phyloP scores from a whole-genome alignment of 1,140 invertebrate species.

The Apis florea region DNA sequence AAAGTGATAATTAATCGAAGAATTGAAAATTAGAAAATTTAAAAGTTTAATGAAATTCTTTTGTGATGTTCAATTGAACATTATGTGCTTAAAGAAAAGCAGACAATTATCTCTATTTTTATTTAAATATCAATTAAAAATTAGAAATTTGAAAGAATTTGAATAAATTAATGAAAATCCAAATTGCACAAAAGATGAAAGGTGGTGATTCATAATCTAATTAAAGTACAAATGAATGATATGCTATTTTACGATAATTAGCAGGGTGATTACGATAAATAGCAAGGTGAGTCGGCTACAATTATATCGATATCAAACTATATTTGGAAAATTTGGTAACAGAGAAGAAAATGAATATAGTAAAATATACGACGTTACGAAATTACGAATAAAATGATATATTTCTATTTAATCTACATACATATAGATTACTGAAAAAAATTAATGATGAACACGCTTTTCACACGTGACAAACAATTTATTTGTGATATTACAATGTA shows the following conservation, averaged over 20 bases:
- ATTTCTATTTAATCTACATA: no score
- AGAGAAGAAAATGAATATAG: background rate
- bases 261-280: background rate
- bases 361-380: background rate
- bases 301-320: background rate
- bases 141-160: background rate
- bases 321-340: background rate
- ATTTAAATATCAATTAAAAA: background rate
- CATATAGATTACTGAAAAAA: background rate
- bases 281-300: background rate
- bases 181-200: background rate
- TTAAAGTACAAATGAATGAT: constrained; percentile 10
- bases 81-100: background rate
- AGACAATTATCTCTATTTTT: background rate
- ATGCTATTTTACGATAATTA: background rate
- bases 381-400: background rate
- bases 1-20: background rate
- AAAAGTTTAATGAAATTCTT: background rate
- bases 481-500: background rate
- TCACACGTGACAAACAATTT: background rate
- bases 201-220: background rate
- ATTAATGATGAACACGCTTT: background rate
- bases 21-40: background rate
- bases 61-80: background rate
- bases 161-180: background rate